These are phyloP conservation scores for Dorcus hopei DNA, from an alignment of 2,888 invertebrate species.

Conservation along the genomic window DNA sequence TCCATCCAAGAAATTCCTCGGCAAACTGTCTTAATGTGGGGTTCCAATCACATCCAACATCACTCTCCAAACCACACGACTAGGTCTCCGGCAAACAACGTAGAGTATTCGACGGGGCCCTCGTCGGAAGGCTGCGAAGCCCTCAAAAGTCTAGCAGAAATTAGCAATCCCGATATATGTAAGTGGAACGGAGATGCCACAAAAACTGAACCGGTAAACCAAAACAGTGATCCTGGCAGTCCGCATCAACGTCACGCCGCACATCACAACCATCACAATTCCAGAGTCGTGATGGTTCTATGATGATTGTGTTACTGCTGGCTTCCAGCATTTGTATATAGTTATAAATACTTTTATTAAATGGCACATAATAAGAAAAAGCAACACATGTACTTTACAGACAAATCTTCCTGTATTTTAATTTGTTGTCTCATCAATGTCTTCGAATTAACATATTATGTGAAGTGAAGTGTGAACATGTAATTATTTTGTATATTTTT, in stretches of 20 bases:
- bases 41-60: conserved; percentile 49
- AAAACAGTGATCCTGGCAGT: conserved; percentile 41
- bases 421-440: conserved; percentile 41
- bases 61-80: conserved; percentile 33
- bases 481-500: conserved; percentile 13
- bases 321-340: conserved; percentile 35
- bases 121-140: conserved; percentile 39
- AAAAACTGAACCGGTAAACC: conserved; percentile 37
- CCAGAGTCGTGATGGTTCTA: conserved; percentile 50
- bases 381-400: conserved; percentile 18
- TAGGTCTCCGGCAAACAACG: conserved; percentile 38
- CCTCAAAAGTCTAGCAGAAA: conserved; percentile 41
- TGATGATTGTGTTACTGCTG: conserved; percentile 41
- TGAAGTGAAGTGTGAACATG: conserved; percentile 16
- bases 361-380: conserved; percentile 36
- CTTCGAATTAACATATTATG: conserved; percentile 35
- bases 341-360: conserved; percentile 37
- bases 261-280: conserved; percentile 46
- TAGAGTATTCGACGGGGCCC: conserved; percentile 26
- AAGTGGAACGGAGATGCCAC: conserved; percentile 43
- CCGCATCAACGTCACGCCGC: conserved; percentile 45
- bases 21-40: conserved; percentile 95
- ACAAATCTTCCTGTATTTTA: conserved; percentile 18
- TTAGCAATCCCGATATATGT: conserved; percentile 44
- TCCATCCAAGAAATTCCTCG: conserved; percentile 59